These are phyloP conservation scores for Tenodera sinensis DNA, from an alignment of 2,888 invertebrate genomes.

Conservation along the genomic window DNA sequence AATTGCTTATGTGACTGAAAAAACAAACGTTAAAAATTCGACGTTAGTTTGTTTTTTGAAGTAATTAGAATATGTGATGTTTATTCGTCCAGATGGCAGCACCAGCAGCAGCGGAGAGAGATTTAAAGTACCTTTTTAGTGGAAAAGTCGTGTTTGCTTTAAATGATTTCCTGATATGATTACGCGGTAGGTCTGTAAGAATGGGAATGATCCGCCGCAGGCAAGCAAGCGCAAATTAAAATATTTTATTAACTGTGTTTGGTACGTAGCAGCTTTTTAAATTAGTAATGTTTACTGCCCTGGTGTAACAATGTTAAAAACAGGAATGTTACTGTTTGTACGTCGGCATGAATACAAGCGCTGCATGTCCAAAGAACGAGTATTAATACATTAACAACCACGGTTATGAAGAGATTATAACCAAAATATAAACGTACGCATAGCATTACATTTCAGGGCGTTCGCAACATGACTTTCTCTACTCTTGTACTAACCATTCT, in stretches of 20 bases:
- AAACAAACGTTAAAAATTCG: not conserved
- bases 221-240: not conserved
- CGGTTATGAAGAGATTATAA: too few species aligned
- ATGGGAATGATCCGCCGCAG: not conserved
- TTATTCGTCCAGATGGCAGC: not conserved
- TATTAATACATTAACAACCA: too few species aligned
- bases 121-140: too few species aligned
- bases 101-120: not conserved
- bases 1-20: not conserved
- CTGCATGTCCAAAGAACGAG: too few species aligned
- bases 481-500: too few species aligned
- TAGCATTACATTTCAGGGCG: too few species aligned
- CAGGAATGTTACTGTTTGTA: too few species aligned
- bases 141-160: not conserved
- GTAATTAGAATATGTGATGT: not conserved
- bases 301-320: too few species aligned
- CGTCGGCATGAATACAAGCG: too few species aligned
- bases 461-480: too few species aligned
- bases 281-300: too few species aligned
- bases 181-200: not conserved
- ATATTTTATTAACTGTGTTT: not conserved
- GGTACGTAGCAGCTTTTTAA: not conserved
- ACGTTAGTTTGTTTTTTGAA: not conserved
- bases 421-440: too few species aligned
- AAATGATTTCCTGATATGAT: not conserved